A percentile compares a stretch with the other conserved stretches of the same genome.
Conservation (phyloP, 2,113 vertebrate species). For the Orycteropus afer region DNA sequence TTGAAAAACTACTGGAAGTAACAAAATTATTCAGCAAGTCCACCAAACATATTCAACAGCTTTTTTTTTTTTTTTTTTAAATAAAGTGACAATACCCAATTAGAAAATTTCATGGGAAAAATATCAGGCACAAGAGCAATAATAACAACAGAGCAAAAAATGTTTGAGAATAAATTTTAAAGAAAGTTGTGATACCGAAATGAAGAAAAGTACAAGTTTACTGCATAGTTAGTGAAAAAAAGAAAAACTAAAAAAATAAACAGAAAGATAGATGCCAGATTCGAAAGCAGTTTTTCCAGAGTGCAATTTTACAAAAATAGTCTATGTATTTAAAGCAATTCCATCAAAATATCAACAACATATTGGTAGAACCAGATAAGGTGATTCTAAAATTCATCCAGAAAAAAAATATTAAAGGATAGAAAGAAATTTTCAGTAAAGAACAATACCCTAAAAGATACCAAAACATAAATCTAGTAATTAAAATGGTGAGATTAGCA, state of each 20-base stretch:
- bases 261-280: not conserved
- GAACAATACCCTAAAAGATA: not conserved
- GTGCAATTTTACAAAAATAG: not conserved
- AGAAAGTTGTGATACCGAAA: not conserved
- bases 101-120: conserved; percentile 8
- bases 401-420: not conserved
- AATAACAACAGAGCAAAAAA: not conserved
- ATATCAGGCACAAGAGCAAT: not conserved
- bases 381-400: not conserved
- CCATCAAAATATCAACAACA: not conserved
- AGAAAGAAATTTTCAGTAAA: not conserved
- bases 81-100: not conserved
- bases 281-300: not conserved
- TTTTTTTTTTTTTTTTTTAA: not conserved
- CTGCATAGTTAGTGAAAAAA: not conserved
- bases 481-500: not conserved
- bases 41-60: not conserved
- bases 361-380: not conserved
- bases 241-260: not conserved
- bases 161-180: not conserved
- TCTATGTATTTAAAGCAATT: not conserved
- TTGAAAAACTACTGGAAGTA: not conserved
- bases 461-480: not conserved
- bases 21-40: not conserved
- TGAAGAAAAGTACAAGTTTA: not conserved